Conservation (phyloP, 2,113 vertebrate species). For the Lota lota region DNA sequence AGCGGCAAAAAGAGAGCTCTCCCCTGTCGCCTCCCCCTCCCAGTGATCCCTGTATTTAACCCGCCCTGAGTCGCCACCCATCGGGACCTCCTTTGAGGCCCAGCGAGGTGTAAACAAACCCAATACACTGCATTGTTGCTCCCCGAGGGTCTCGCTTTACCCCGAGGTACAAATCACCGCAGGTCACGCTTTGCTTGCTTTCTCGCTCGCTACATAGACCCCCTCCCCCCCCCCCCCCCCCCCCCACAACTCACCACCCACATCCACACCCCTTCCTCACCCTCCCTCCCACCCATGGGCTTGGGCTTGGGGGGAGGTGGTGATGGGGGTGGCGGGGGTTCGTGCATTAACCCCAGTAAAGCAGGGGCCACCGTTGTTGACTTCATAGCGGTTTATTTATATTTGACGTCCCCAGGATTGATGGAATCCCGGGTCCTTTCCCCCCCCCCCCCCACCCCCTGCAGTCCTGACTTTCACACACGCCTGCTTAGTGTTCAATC, state of each 20-base stretch:
- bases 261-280: neutral
- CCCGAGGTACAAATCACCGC: conserved; percentile 65
- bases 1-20: conserved; percentile 60
- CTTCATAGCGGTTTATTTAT: conserved; percentile 65
- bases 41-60: conserved; percentile 56
- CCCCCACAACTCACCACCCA: neutral
- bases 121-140: conserved; percentile 68
- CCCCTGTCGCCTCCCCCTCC: neutral
- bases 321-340: neutral
- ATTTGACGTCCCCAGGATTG: conserved; percentile 52
- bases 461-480: conserved; percentile 35
- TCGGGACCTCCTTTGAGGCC: conserved; percentile 63
- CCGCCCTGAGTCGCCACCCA: conserved; percentile 60
- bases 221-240: neutral
- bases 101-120: conserved; percentile 77
- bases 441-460: too few species aligned
- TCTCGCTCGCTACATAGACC: conserved; percentile 48
- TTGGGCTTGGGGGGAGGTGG: conserved; percentile 4
- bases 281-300: conserved; percentile 13
- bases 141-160: conserved; percentile 59
- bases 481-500: conserved; percentile 61
- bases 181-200: conserved; percentile 65
- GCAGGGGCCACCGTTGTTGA: conserved; percentile 44
- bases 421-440: conserved; percentile 41
- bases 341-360: neutral